A percentile compares a stretch with the other conserved stretches of the same genome.
These are phyloP conservation scores for Falco rusticolus DNA, from an alignment of 2,797 vertebrate species.

Conservation along the genomic window DNA sequence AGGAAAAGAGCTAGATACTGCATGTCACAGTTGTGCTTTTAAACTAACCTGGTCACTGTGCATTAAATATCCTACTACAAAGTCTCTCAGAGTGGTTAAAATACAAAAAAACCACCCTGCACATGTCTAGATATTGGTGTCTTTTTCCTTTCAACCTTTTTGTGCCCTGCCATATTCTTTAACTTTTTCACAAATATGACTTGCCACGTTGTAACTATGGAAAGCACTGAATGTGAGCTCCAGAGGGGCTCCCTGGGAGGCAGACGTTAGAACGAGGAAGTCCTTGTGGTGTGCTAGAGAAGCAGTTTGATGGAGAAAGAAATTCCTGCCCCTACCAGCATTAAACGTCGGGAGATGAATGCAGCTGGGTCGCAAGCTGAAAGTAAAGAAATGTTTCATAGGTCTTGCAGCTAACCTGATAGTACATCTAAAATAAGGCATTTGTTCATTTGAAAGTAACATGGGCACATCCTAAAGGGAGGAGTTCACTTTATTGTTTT, in stretches of 20 bases:
- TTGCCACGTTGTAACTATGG: background rate
- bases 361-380: background rate
- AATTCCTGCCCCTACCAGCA: background rate
- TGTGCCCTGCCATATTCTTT: background rate
- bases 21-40: background rate
- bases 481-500: background rate
- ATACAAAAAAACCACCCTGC: background rate
- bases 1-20: background rate
- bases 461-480: background rate
- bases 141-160: background rate
- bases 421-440: background rate
- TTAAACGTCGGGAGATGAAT: background rate
- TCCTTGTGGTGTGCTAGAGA: fast-evolving
- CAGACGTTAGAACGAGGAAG: background rate
- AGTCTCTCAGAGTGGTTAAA: background rate
- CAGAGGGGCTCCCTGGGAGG: background rate
- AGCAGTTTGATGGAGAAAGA: background rate
- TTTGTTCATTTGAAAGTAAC: background rate
- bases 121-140: background rate
- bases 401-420: background rate
- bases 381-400: background rate
- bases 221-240: background rate
- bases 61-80: background rate
- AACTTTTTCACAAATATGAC: background rate
- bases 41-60: background rate